phyloP scores from a whole-genome alignment of 2,888 invertebrate genomes.

The Didymodactylos carnosus region DNA sequence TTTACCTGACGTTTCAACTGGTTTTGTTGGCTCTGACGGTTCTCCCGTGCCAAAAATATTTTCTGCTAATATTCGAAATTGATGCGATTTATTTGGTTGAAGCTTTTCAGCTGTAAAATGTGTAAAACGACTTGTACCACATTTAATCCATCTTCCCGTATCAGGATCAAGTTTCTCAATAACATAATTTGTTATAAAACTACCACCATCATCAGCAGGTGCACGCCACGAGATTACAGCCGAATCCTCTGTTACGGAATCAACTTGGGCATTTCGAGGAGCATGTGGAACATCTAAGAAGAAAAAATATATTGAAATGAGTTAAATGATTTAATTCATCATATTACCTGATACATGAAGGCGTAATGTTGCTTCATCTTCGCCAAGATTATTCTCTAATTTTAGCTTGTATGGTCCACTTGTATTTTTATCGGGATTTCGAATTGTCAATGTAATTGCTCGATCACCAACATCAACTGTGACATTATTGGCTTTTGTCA shows the following conservation, averaged over 20 bases:
- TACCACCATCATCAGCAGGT: slow-evolving; percentile 81
- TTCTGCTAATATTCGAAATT: slow-evolving; percentile 93
- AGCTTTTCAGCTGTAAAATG: slow-evolving; percentile 61
- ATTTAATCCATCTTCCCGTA: slow-evolving; percentile 17
- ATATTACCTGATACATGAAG: slow-evolving; percentile 69
- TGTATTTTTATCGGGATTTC: slow-evolving; percentile 75
- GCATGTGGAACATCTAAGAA: slow-evolving; percentile 73
- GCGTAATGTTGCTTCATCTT: slow-evolving; percentile 76
- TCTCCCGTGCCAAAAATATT: slow-evolving; percentile 93
- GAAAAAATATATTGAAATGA: neutral
- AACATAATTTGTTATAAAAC: slow-evolving; percentile 76
- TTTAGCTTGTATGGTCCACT: slow-evolving; percentile 83
- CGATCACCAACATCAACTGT: slow-evolving; percentile 45
- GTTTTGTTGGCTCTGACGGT: slow-evolving; percentile 39
- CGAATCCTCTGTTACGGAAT: slow-evolving; percentile 70
- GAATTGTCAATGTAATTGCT: slow-evolving; percentile 80
- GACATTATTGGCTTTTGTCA: slow-evolving; percentile 14
- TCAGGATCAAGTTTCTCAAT: slow-evolving; percentile 66
- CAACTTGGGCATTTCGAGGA: slow-evolving; percentile 67
- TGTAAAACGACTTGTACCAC: neutral
- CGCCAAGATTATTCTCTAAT: slow-evolving; percentile 85
- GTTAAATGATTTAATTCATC: neutral
- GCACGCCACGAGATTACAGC: slow-evolving; percentile 85
- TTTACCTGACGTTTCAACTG: neutral
- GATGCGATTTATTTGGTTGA: slow-evolving; percentile 82